These are phyloP conservation scores for Saguinus imperator DNA, from an alignment of 2,113 vertebrate genomes.

Conservation along the genomic window DNA sequence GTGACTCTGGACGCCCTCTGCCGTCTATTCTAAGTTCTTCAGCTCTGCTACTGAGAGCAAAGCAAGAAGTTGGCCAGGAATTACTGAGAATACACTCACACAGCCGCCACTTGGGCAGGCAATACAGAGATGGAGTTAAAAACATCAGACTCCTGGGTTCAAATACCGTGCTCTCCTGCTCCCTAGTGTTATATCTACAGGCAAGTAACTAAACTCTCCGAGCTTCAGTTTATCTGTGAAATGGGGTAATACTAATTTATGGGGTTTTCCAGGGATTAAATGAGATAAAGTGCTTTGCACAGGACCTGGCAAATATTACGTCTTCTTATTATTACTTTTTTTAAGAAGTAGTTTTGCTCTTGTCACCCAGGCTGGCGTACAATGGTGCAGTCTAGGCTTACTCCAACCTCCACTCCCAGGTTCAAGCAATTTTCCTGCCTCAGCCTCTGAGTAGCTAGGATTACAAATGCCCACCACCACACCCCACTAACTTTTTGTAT, in stretches of 20 bases:
- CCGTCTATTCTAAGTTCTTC: constrained; percentile 40
- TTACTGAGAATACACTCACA: not conserved
- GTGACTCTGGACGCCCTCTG: constrained; percentile 68
- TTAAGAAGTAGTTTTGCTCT: too few relatives aligned
- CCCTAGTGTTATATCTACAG: not conserved
- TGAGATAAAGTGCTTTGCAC: not conserved
- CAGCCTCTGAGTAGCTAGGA: too few relatives aligned
- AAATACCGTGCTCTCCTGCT: not conserved
- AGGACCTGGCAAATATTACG: not conserved
- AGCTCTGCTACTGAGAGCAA: not conserved
- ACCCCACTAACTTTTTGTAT: too few relatives aligned
- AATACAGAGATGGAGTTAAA: not conserved
- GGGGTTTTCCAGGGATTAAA: not conserved
- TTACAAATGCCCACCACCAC: too few relatives aligned
- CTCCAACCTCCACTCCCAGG: too few relatives aligned
- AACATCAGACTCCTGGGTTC: not conserved
- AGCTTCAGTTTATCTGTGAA: not conserved
- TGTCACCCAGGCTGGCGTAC: too few relatives aligned
- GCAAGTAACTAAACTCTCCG: not conserved
- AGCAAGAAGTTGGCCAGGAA: not conserved
- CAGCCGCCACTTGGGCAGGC: not conserved
- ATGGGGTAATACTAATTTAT: not conserved
- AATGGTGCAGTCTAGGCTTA: too few relatives aligned
- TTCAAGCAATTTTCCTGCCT: too few relatives aligned
- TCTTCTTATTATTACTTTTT: not conserved